Percentiles rank a stretch among this genome's conserved stretches.
These are phyloP conservation scores for Dioctria rufipes DNA, from an alignment of 2,888 invertebrate genomes.

Conservation along the genomic window DNA sequence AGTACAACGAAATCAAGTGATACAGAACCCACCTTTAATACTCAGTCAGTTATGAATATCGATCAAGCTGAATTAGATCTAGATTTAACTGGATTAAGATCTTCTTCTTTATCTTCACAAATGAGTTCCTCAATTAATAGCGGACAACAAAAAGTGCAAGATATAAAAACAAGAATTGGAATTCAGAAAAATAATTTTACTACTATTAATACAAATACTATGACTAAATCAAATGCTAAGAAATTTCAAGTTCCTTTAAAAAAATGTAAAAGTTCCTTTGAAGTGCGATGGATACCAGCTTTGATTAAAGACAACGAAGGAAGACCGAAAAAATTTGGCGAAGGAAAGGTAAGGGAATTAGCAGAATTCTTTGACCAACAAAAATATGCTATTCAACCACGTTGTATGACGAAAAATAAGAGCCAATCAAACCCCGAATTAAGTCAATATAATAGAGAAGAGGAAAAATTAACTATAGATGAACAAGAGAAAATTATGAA, in stretches of 20 bases:
- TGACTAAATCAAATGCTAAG: background rate
- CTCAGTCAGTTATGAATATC: conserved; percentile 13
- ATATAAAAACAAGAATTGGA: conserved; percentile 1
- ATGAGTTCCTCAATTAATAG: conserved; percentile 36
- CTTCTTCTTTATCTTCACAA: conserved; percentile 57
- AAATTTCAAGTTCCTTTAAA: conserved; percentile 65
- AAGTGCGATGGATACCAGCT: conserved; percentile 55
- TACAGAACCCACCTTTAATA: conserved; percentile 7
- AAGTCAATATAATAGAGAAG: background rate
- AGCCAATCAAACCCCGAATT: conserved; percentile 72
- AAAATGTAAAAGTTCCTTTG: conserved; percentile 66
- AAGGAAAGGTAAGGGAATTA: conserved; percentile 80
- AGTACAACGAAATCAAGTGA: conserved; percentile 36
- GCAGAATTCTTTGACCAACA: conserved; percentile 79
- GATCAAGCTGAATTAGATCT: conserved; percentile 58
- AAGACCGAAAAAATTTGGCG: conserved; percentile 71
- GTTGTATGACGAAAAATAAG: conserved; percentile 69
- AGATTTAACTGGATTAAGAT: conserved; percentile 68
- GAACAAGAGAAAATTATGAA: conserved; percentile 67
- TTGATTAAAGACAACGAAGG: conserved; percentile 54
- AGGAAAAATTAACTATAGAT: conserved; percentile 61
- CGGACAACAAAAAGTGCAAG: background rate
- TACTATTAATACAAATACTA: background rate
- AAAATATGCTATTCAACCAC: conserved; percentile 71
- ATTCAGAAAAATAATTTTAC: background rate